Conservation (phyloP, 1,140 invertebrate species). For the Pogonus chalceus region DNA sequence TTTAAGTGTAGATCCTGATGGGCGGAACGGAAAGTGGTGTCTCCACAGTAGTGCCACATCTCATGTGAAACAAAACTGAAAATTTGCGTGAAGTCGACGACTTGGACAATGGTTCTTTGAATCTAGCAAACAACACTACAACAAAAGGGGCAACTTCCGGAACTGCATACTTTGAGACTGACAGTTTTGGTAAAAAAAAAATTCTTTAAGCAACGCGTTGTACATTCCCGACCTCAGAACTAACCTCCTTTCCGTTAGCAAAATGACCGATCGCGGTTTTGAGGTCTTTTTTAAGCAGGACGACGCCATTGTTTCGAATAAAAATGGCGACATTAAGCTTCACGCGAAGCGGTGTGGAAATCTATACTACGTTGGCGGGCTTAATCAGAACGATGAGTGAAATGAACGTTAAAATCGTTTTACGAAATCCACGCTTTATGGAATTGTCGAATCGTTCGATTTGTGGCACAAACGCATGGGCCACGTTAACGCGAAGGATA, state of each 20-base stretch:
- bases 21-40: not conserved
- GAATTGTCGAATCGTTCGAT: not conserved
- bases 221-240: constrained; percentile 11
- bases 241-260: constrained; percentile 10
- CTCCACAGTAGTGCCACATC: not conserved
- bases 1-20: not conserved
- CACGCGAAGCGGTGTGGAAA: not conserved
- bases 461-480: not conserved
- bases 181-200: not conserved
- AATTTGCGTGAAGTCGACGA: not conserved
- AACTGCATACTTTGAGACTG: not conserved
- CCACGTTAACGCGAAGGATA: not conserved
- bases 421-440: not conserved
- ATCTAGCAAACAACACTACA: not conserved
- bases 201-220: not conserved
- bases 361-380: not conserved
- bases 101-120: not conserved
- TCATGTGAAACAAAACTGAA: not conserved
- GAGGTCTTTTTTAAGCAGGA: constrained; percentile 11
- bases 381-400: not conserved
- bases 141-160: not conserved
- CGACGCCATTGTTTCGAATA: constrained; percentile 7
- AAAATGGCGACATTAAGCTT: not conserved
- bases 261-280: constrained; percentile 13
- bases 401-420: not conserved